Base-by-base conservation (phyloP, 2,797 vertebrate genomes). In the Synaphobranchus kaupii region DNA sequence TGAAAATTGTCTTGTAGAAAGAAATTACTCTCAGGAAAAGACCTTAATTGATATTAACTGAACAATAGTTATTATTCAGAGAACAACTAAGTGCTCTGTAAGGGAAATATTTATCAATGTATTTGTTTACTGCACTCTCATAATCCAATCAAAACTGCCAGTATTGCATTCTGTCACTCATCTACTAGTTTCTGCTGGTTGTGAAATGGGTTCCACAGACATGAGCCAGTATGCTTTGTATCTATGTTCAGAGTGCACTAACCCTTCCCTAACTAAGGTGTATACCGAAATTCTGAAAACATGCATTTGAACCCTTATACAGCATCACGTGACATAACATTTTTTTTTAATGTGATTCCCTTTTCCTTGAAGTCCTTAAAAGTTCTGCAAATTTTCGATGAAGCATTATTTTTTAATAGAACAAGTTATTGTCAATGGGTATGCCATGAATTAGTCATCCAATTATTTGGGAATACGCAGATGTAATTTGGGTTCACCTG, bases 151-250 rank as follows among this genome's bases (percentile, higher is more conserved):
- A 81, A 47, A 50, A 25, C 44, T 81, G 44, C 25, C 44, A 48
- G 2, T 25, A 50, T 47, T 81, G 12, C 12, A n/a, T 81, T 48
- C 10, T 48, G n/a, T 81, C 25, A 2, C 44, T 22, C 44, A 25
- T 50, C 20, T 9, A 48, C 44, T 48, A 81, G 47, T 47, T 81
- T 47, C 44, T 9, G 78, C 44, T 31, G 88, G 71, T 88, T 89
- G 84, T 93, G 89, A 94, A 94, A 93, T 94, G 90, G 90, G 93
- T 95, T 95, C 91, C 92, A 94, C 92, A 86, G 81, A 54, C 81
- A 5, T 92, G 90, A 89, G 85, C 89, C n/a, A 85, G 0, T 90
- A 88, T 92, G 91, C 91, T 90, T 90, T 87, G 25, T 87, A 87
- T 52, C 31, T 20, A 81, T 85, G 58, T 81, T 87, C 68, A 50